Evolutionary conservation across 2,888 invertebrate genomes (phyloP).

Genomic region (Pogonocherus hispidulus): DNA sequence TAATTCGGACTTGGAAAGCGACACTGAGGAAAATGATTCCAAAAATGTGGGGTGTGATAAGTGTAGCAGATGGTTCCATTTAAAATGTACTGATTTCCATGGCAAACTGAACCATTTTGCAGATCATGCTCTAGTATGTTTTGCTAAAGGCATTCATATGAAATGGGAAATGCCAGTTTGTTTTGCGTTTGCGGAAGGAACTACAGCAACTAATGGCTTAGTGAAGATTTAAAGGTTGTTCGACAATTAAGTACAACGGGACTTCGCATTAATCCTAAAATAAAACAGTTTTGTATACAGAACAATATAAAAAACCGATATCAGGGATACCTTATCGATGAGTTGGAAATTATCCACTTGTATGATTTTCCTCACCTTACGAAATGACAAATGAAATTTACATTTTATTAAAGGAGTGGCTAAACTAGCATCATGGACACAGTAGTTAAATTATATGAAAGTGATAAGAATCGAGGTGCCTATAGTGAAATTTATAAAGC

Average conservation of each 20-base stretch:
- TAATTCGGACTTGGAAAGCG: no score
- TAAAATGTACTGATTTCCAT: no score
- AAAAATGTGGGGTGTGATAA: no score
- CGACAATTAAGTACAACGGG: slow-evolving; percentile 7
- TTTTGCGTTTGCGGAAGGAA: background rate
- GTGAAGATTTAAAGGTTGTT: background rate
- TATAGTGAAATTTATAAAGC: slow-evolving; percentile 21
- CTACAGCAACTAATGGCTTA: background rate
- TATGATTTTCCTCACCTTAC: slow-evolving; percentile 38
- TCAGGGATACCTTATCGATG: slow-evolving; percentile 27
- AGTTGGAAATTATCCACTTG: slow-evolving; percentile 31
- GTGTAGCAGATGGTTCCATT: no score
- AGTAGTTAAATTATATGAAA: slow-evolving; percentile 21
- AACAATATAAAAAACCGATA: slow-evolving; percentile 13
- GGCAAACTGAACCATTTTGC: no score
- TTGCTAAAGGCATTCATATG: background rate
- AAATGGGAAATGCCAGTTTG: slow-evolving; percentile 5
- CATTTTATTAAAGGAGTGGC: slow-evolving; percentile 23
- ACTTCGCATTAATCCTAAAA: background rate
- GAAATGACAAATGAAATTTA: slow-evolving; percentile 42
- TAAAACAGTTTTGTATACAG: background rate
- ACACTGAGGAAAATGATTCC: no score
- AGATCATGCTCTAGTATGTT: background rate
- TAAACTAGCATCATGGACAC: slow-evolving; percentile 24
- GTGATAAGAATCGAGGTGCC: slow-evolving; percentile 25